Base-by-base conservation (phyloP, 2,888 invertebrate genomes). In the Ditula angustiorana region DNA sequence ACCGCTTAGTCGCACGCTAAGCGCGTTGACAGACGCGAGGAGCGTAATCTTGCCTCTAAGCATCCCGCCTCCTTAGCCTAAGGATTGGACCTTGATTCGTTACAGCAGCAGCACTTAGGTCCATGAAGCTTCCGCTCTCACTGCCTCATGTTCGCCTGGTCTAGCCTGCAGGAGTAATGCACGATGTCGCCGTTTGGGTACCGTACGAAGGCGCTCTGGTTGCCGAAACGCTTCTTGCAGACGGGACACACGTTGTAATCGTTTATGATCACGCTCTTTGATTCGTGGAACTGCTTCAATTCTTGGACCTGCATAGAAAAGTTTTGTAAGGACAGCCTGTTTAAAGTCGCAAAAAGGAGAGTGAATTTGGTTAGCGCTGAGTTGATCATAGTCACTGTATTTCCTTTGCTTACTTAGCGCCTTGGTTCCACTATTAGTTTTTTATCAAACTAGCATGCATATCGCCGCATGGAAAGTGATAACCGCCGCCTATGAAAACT, bases 191-290 rank as follows among this genome's bases (percentile, higher is more conserved):
- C 98, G 85, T 96, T 97, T 1, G 98, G 97, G 87, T 97, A 97
- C 50, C 98, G 94, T 5, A 98, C 97, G 86, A 99, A 97, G 23
- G 99, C 98, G 91, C 98, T 98, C 90, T 97, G 97, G 86, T 97
- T 97, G 16, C 97, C 96, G 86, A 99, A 99, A 61, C 97, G 94
- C 82, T 99, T 99, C 82, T 96, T 97, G 86, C 99, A 99, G 1
- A 97, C 97, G 0, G 96, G 95, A 85, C 99, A 99, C 60, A 97
- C 95, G 79, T 96, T 97, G 75, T 96, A 95, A 73, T 98, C 98
- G 16, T 96, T 97, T 72, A 99, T 95, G 1, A 96, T 90, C 50
- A 99, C 95, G 78, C 95, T 96, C 80, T 97, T 96, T 1, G 96
- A 96, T 85, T 98, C 97, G 76, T 96, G 95, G 74, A 95, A 95